Evolutionary conservation across 2,113 vertebrate species (phyloP).

Genomic region (Ammospiza caudacuta): DNA sequence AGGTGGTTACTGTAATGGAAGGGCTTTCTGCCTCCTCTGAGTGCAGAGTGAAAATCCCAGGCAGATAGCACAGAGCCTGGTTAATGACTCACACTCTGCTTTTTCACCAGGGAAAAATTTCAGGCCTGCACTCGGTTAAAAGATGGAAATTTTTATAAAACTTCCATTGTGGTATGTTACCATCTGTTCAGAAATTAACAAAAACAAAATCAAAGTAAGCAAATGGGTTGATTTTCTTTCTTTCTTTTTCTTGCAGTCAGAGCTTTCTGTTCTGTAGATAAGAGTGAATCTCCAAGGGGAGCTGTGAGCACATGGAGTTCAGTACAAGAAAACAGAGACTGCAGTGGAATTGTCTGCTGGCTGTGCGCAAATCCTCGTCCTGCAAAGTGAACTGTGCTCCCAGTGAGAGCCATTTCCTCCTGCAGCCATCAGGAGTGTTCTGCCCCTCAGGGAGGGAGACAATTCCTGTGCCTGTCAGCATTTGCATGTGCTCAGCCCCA

Average conservation of each 20-base stretch:
- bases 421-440: neutral
- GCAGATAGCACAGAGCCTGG: constrained; percentile 42
- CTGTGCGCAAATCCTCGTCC: neutral
- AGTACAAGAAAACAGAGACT: neutral
- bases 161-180: constrained; percentile 61
- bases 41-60: constrained; percentile 63
- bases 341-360: neutral
- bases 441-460: neutral
- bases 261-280: constrained; percentile 41
- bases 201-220: constrained; percentile 29
- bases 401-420: neutral
- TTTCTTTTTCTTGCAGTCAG: constrained; percentile 17
- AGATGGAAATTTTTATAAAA: constrained; percentile 73
- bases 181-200: constrained; percentile 63
- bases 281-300: neutral
- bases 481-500: neutral
- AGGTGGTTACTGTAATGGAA: constrained; percentile 59
- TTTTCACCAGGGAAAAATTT: constrained; percentile 70
- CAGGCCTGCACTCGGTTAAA: constrained; percentile 60
- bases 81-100: constrained; percentile 47
- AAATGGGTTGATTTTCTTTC: constrained; percentile 1
- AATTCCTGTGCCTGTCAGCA: neutral
- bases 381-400: neutral
- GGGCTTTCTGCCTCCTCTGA: constrained; percentile 53
- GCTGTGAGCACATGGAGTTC: neutral